A percentile compares a stretch with the other conserved stretches of the same genome.
phyloP scores from a whole-genome alignment of 2,113 vertebrate species.

The Phasianus colchicus region DNA sequence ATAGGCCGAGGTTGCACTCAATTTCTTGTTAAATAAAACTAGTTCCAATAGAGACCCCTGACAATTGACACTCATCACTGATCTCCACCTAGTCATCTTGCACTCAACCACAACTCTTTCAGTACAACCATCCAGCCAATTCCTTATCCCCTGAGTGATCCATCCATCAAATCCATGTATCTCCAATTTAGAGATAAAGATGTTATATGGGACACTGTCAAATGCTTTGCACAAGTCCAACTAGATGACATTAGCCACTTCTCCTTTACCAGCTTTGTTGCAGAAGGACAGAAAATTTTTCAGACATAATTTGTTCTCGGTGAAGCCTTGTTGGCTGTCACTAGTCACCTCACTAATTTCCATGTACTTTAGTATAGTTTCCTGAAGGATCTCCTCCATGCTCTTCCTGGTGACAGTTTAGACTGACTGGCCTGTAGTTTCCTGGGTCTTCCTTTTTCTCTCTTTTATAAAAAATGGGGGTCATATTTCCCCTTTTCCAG shows the following conservation, averaged over 20 bases:
- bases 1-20: no score
- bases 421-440: background rate
- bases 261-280: background rate
- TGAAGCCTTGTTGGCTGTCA: background rate
- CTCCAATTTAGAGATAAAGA: background rate
- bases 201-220: background rate
- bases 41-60: no score
- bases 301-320: background rate
- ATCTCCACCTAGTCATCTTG: no score
- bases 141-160: no score
- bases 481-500: background rate
- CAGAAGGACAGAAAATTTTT: background rate
- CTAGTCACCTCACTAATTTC: background rate
- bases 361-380: background rate
- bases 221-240: background rate
- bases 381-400: background rate
- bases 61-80: no score
- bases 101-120: no score
- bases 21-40: no score
- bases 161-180: no score
- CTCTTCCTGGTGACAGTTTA: background rate
- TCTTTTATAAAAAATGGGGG: background rate
- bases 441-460: background rate
- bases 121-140: no score
- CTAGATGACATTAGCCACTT: background rate